Conservation (phyloP, 2,888 invertebrate species). For the Phalera bucephala region DNA sequence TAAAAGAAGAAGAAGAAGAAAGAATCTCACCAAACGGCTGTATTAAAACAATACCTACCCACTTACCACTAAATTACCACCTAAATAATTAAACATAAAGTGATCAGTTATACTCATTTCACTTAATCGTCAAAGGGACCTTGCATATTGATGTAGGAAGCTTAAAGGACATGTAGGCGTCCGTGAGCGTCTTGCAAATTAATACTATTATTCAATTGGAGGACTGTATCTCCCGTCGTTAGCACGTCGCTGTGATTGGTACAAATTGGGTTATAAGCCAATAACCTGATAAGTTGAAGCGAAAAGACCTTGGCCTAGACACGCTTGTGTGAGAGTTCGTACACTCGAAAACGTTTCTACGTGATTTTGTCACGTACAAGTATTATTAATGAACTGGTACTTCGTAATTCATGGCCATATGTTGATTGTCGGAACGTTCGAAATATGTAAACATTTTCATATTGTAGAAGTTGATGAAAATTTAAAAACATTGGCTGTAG, state of each 20-base stretch:
- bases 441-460: not conserved
- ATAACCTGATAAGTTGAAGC: conserved; percentile 17
- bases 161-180: conserved; percentile 1
- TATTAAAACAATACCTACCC: too few species aligned
- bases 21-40: too few species aligned
- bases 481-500: too few species aligned
- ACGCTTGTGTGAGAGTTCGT: conserved; percentile 10
- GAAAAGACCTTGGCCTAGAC: conserved; percentile 37
- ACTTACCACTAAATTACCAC: not conserved
- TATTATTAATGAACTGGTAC: conserved; percentile 16
- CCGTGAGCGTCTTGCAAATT: conserved; percentile 30
- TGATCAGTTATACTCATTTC: too few species aligned
- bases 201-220: conserved; percentile 31
- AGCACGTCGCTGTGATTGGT: conserved; percentile 13
- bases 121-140: conserved; percentile 12
- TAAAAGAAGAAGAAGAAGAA: too few species aligned
- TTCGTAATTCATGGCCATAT: not conserved
- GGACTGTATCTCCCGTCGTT: conserved; percentile 11
- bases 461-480: not conserved
- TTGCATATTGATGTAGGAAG: conserved; percentile 35
- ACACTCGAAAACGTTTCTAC: conserved; percentile 14
- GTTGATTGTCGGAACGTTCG: not conserved
- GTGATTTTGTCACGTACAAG: conserved; percentile 23
- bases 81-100: conserved; percentile 3
- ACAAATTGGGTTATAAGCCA: conserved; percentile 20